Evolutionary conservation across 2,113 vertebrate genomes (phyloP).

Genomic region (Cathartes aura): DNA sequence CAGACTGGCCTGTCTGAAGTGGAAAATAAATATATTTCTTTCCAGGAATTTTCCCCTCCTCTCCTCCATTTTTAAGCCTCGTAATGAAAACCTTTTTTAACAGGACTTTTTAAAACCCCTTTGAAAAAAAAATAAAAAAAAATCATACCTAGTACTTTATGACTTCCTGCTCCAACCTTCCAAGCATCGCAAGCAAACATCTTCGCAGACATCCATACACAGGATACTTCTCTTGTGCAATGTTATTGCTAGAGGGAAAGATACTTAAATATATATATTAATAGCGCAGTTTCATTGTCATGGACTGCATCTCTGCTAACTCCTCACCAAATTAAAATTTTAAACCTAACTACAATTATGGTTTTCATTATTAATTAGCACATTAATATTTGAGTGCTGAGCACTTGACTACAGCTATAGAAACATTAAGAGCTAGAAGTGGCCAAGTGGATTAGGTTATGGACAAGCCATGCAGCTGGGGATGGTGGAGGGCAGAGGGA

Average conservation of each 20-base stretch:
- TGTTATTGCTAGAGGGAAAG: not conserved
- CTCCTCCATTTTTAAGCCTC: not conserved
- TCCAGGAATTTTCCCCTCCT: not conserved
- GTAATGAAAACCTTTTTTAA: not conserved
- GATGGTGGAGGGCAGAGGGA: not conserved
- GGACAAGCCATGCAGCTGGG: not conserved
- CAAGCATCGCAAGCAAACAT: not conserved
- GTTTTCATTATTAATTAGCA: conserved; percentile 40
- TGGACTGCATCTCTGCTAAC: not conserved
- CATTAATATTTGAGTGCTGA: not conserved
- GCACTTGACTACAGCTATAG: not conserved
- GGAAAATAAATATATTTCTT: not conserved
- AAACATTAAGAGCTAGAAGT: not conserved
- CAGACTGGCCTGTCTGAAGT: not conserved
- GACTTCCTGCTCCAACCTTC: not conserved
- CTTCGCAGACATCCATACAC: not conserved
- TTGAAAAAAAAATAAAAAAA: not conserved
- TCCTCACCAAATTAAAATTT: not conserved
- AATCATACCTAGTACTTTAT: not conserved
- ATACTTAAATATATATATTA: not conserved
- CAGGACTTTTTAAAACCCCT: not conserved
- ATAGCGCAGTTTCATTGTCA: not conserved
- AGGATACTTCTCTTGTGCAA: not conserved
- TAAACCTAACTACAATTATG: not conserved
- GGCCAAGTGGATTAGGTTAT: not conserved